phyloP scores from a whole-genome alignment of 1,140 invertebrate species.

The Tetranychus cinnabarinus region DNA sequence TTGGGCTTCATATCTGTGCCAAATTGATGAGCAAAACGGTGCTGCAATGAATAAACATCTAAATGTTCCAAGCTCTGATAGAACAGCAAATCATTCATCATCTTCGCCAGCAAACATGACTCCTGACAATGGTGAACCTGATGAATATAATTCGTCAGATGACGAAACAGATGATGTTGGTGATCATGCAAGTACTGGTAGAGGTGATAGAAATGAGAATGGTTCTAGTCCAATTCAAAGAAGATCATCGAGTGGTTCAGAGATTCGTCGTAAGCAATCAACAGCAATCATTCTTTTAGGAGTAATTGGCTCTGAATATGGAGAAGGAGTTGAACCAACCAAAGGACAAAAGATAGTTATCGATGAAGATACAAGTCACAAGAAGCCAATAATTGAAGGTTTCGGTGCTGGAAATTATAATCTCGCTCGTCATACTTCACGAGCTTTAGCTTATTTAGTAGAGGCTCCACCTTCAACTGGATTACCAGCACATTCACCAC shows the following conservation, averaged over 20 bases:
- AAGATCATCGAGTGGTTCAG: constrained; percentile 55
- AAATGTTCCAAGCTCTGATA: background rate
- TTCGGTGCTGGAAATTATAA: constrained; percentile 67
- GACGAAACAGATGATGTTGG: background rate
- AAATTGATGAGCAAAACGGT: constrained; percentile 39
- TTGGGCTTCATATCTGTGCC: constrained; percentile 80
- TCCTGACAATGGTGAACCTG: background rate
- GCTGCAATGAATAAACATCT: background rate
- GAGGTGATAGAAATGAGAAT: constrained; percentile 3
- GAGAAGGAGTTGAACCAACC: constrained; percentile 24
- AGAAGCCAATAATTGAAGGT: constrained; percentile 60
- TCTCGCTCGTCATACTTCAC: constrained; percentile 64
- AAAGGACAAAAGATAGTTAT: constrained; percentile 20
- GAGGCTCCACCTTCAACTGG: constrained; percentile 52
- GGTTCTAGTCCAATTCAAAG: constrained; percentile 23
- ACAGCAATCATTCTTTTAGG: constrained; percentile 88
- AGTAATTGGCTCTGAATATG: constrained; percentile 93
- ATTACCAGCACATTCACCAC: constrained; percentile 61
- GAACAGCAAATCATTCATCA: background rate
- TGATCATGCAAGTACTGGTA: background rate
- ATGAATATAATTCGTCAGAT: background rate
- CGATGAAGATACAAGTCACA: constrained; percentile 27
- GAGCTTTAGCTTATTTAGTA: constrained; percentile 80
- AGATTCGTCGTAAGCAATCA: constrained; percentile 79
- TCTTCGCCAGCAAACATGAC: background rate